Evolutionary conservation across 2,888 invertebrate genomes (phyloP), one percentile per base, ranked within the genome.

Genomic region (Lasioglossum figueresi): DNA sequence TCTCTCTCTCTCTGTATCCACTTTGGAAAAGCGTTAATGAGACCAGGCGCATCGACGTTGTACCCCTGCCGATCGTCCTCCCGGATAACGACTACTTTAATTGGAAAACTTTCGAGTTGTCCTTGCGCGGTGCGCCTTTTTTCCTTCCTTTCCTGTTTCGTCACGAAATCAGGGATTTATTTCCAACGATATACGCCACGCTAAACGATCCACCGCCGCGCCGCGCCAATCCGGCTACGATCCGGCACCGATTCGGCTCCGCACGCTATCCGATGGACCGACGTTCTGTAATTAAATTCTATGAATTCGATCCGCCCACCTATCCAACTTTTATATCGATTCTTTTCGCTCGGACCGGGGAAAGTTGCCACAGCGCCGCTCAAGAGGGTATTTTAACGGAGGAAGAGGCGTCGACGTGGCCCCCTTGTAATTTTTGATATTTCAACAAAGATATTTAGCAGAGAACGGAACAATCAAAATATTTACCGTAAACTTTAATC

Each of bases 41-140:
- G 88, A 89, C 88, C 83, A 82, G 87, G 88, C 85, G 85, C 89
- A 90, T 86, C 88, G 88, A 73, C 83, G 80, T 86, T 88, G 89
- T 89, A 87, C 87, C 87, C 88, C 84, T 40, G 80, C 88, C 88
- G 93, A 93, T 92, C 89, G 91, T 91, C 88, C 89, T 86, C 27
- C 63, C 78, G 89, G 91, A 91, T 91, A 92, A 89, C 88, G 88
- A 89, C 90, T 89, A 93, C 93, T 92, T 93, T 93, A 93, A 93
- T 93, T 93, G 92, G 91, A 93, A 93, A 93, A 93, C 89, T 93
- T 93, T 89, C 87, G 63, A 73, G 82, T 86, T 87, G 87, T 87
- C 86, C 88, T 68, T 63, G 59, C 52, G 70, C 77, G 80, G 78
- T 79, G 59, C 84, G 43, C 72, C 77, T 72, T 85, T 81, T 75